phyloP scores from a whole-genome alignment of 2,797 vertebrate species.

The Smutsia temminckii region DNA sequence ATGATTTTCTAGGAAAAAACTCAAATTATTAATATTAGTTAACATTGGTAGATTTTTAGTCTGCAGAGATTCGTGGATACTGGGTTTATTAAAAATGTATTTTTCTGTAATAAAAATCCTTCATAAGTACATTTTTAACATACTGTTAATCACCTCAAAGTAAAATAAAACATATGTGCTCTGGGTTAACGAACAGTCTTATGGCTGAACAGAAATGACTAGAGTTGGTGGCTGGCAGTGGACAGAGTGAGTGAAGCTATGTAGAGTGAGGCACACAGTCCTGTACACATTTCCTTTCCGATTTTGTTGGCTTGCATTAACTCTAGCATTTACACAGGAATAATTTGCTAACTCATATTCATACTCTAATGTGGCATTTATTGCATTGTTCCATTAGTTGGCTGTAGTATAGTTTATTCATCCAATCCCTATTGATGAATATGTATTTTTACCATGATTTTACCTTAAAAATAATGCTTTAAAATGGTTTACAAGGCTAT shows the following conservation, averaged over 20 bases:
- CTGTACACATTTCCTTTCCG: not conserved
- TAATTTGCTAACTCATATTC: not conserved
- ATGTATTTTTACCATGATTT: not conserved
- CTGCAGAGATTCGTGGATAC: not conserved
- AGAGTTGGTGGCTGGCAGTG: not conserved
- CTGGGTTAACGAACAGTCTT: not conserved
- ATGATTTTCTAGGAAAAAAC: not conserved
- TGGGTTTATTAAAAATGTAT: not conserved
- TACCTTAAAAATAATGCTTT: constrained; percentile 5
- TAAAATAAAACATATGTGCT: not conserved
- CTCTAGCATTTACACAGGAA: not conserved
- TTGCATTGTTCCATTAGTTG: not conserved
- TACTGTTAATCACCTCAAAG: not conserved
- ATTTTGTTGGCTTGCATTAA: not conserved
- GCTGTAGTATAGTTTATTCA: not conserved
- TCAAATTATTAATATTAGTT: not conserved
- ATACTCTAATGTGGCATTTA: not conserved
- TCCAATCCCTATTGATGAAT: not conserved
- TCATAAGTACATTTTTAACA: not conserved
- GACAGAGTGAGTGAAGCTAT: not conserved
- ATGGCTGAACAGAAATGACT: not conserved
- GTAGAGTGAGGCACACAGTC: not conserved
- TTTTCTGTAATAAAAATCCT: not conserved
- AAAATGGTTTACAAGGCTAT: not conserved
- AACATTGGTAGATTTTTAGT: not conserved